phyloP scores from a whole-genome alignment of 2,113 vertebrate species.

The Phyllostomus discolor region DNA sequence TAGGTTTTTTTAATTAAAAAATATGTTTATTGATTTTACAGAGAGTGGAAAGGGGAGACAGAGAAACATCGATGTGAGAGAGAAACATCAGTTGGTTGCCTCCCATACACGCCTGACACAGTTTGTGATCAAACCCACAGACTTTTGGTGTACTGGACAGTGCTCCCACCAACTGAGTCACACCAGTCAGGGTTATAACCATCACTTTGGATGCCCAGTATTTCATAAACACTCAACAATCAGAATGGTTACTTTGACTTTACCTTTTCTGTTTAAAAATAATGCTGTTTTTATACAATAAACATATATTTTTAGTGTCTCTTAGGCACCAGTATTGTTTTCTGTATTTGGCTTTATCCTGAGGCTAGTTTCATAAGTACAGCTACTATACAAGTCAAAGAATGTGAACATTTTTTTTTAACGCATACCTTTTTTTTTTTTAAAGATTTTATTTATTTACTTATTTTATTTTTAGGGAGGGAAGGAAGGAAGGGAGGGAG shows the following conservation, averaged over 20 bases:
- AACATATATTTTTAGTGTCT: not conserved
- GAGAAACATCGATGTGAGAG: too few relatives aligned
- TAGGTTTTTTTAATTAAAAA: not conserved
- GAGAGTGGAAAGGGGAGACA: too few relatives aligned
- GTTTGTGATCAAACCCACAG: too few relatives aligned
- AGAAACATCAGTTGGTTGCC: too few relatives aligned
- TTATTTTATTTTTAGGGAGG: not conserved
- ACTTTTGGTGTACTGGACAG: too few relatives aligned
- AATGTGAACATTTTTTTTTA: not conserved
- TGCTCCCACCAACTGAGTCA: too few relatives aligned
- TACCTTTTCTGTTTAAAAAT: constrained; percentile 25
- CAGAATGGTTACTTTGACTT: not conserved
- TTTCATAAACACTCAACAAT: not conserved
- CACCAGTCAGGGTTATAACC: not conserved
- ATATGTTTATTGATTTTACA: too few relatives aligned
- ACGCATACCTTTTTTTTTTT: too few relatives aligned
- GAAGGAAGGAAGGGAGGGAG: too few relatives aligned
- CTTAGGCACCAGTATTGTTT: not conserved
- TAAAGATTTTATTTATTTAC: not conserved
- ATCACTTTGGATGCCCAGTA: not conserved
- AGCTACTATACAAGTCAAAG: not conserved
- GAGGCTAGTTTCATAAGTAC: not conserved
- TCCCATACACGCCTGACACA: too few relatives aligned
- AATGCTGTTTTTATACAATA: not conserved
- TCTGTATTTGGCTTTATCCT: constrained; percentile 19